phyloP scores from a whole-genome alignment of 2,113 vertebrate genomes.

The Alethe castanea region DNA sequence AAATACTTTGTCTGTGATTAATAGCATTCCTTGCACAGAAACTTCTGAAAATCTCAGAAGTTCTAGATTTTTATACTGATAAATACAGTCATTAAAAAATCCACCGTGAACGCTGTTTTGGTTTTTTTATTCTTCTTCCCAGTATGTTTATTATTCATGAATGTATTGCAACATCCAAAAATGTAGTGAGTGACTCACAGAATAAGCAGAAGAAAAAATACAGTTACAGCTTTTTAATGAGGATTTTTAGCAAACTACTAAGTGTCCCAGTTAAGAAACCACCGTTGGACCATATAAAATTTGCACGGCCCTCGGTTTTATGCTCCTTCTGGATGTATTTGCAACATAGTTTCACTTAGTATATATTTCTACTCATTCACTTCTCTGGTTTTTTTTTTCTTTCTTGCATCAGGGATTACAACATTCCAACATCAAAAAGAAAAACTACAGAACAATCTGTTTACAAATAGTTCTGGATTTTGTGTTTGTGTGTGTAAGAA shows the following conservation, averaged over 20 bases:
- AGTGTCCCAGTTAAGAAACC: not conserved
- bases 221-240: not conserved
- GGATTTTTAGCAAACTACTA: not conserved
- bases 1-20: slow-evolving; percentile 1
- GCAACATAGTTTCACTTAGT: not conserved
- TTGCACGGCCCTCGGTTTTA: not conserved
- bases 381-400: fast-evolving
- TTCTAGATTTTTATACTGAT: slow-evolving; percentile 14
- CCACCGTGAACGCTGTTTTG: not conserved
- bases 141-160: slow-evolving; percentile 31
- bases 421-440: not conserved
- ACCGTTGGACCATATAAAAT: not conserved
- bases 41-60: not conserved
- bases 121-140: not conserved
- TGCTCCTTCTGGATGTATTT: not conserved
- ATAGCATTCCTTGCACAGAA: slow-evolving; percentile 10
- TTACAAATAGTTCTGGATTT: not conserved
- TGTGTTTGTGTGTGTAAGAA: not conserved
- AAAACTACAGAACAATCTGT: not conserved
- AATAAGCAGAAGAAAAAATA: slow-evolving; percentile 13
- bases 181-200: slow-evolving; percentile 25
- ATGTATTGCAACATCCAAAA: slow-evolving; percentile 31
- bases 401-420: not conserved
- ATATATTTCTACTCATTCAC: not conserved
- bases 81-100: not conserved